A percentile compares a stretch with the other conserved stretches of the same genome.
These are phyloP conservation scores for Iphiclides podalirius DNA, from an alignment of 2,888 invertebrate species.

Conservation along the genomic window DNA sequence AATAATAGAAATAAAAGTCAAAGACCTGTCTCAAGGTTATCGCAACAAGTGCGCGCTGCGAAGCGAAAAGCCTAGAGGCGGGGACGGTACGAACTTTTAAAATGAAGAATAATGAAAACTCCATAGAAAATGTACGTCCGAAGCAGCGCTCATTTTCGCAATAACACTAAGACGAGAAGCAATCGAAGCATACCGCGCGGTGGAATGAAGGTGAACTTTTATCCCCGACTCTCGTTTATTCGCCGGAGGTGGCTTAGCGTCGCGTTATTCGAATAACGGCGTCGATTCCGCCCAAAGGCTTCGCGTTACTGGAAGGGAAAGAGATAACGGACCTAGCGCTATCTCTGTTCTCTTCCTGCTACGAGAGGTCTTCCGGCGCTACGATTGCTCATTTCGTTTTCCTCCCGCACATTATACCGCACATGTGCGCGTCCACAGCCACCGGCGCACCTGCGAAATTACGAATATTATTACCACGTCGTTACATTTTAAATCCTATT, in stretches of 20 bases:
- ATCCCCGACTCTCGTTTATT: conserved; percentile 56
- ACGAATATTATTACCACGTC: conserved; percentile 33
- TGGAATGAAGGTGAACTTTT: conserved; percentile 62
- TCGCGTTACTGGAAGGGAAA: neutral
- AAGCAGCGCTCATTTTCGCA: neutral
- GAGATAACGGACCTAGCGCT: conserved; percentile 43
- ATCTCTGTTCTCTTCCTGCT: conserved; percentile 48
- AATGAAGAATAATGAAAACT: no score
- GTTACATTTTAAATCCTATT: conserved; percentile 51
- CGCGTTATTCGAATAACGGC: conserved; percentile 58
- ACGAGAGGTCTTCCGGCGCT: conserved; percentile 44
- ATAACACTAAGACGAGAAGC: neutral
- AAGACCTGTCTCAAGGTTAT: no score
- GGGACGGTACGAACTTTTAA: no score
- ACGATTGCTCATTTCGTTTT: conserved; percentile 51
- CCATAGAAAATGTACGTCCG: no score
- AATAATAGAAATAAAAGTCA: no score
- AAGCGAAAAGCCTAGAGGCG: no score
- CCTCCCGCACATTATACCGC: conserved; percentile 38
- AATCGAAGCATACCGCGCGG: conserved; percentile 39
- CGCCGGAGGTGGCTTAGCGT: conserved; percentile 63
- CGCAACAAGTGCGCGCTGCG: no score
- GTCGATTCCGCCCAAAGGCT: conserved; percentile 46
- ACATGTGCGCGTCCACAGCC: conserved; percentile 43
- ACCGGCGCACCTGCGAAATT: conserved; percentile 31